Evolutionary conservation across 2,797 vertebrate genomes (phyloP).

Genomic region (Margarornis squamiger): DNA sequence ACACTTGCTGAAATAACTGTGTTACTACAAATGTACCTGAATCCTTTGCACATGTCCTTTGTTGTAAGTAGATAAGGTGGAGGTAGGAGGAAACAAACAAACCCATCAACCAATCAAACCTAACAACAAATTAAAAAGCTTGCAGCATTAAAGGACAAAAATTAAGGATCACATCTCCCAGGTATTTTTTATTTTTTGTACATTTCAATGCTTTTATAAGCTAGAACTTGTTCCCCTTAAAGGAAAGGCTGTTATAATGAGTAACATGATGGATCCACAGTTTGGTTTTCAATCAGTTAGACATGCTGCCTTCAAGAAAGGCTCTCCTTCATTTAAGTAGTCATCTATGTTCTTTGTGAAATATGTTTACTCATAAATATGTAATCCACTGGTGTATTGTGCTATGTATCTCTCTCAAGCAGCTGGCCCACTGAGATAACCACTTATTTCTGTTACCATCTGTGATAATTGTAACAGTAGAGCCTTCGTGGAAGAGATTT

Average conservation of each 20-base stretch:
- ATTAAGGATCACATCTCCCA: neutral
- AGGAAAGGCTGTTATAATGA: neutral
- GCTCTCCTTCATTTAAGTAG: neutral
- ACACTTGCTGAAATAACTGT: neutral
- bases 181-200: neutral
- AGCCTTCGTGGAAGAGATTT: conserved; percentile 27
- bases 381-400: neutral
- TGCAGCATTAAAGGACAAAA: neutral
- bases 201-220: neutral
- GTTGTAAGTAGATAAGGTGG: neutral
- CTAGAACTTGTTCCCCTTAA: neutral
- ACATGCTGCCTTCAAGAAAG: neutral
- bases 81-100: neutral
- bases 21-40: neutral
- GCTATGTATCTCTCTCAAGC: neutral
- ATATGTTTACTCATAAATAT: conserved; percentile 51
- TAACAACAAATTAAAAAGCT: neutral
- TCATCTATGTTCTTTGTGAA: neutral
- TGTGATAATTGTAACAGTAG: neutral
- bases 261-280: neutral
- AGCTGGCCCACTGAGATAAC: conserved; percentile 9
- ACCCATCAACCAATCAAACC: neutral
- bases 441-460: conserved; percentile 37
- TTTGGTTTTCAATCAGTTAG: neutral
- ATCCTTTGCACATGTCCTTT: neutral